phyloP scores from a whole-genome alignment of 2,113 vertebrate genomes.

The Salvelinus namaycush region DNA sequence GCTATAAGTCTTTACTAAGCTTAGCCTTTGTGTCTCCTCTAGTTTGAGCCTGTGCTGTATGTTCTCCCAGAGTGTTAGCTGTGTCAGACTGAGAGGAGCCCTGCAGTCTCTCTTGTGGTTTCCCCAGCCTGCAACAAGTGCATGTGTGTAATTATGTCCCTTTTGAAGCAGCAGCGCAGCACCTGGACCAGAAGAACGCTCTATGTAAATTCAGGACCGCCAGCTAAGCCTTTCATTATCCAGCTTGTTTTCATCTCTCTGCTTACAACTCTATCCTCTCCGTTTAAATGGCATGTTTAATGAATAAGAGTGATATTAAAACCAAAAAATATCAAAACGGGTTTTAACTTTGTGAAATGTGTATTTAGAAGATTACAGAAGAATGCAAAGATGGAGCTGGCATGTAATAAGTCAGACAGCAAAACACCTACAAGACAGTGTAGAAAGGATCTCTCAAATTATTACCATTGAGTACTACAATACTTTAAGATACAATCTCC shows the following conservation, averaged over 20 bases:
- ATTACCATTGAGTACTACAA: neutral
- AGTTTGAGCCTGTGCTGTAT: neutral
- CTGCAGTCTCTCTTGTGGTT: slow-evolving; percentile 1
- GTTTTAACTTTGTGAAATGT: neutral
- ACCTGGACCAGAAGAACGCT: slow-evolving; percentile 7
- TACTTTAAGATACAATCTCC: neutral
- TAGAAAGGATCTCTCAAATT: neutral
- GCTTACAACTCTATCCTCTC: neutral
- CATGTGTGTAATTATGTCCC: neutral
- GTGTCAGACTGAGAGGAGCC: neutral
- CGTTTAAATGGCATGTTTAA: neutral
- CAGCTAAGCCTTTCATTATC: neutral
- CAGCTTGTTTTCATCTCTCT: neutral
- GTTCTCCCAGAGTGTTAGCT: neutral
- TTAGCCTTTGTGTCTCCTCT: neutral
- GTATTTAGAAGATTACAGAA: neutral
- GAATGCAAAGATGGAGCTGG: neutral
- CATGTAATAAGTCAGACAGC: neutral
- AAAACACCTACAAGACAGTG: neutral
- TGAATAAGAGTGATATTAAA: slow-evolving; percentile 1
- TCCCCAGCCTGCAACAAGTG: neutral
- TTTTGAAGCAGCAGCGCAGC: slow-evolving; percentile 5
- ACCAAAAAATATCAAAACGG: neutral
- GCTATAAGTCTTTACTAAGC: neutral
- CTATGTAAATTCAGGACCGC: neutral